These are phyloP conservation scores for Columba livia DNA, from an alignment of 2,113 vertebrate genomes.

Conservation along the genomic window DNA sequence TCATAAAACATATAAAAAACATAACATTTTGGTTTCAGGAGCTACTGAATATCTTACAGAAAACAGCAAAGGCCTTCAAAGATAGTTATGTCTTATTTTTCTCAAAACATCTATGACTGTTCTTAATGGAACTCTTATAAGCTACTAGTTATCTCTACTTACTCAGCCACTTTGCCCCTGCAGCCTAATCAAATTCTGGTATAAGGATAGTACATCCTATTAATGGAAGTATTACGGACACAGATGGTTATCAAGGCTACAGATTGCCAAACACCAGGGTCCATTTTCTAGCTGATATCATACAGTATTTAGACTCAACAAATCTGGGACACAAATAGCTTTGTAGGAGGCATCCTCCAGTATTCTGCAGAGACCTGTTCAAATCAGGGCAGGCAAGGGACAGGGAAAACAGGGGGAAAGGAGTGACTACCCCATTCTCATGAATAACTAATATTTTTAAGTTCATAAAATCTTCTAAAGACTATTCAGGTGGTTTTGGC, in stretches of 20 bases:
- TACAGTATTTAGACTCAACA: slow-evolving; percentile 31
- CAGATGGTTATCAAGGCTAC: slow-evolving; percentile 42
- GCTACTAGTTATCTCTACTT: slow-evolving; percentile 34
- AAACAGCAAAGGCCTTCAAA: slow-evolving; percentile 10
- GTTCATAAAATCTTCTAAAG: background rate
- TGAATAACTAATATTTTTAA: background rate
- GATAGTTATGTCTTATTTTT: slow-evolving; percentile 35
- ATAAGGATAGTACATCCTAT: slow-evolving; percentile 8
- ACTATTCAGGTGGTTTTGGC: background rate
- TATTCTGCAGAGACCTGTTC: background rate
- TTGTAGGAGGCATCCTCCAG: background rate
- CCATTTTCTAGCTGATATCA: slow-evolving; percentile 26
- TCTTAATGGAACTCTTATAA: slow-evolving; percentile 29
- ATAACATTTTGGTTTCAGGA: background rate
- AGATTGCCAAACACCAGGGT: background rate
- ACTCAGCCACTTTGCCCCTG: slow-evolving; percentile 2
- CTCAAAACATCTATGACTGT: background rate
- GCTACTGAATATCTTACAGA: background rate
- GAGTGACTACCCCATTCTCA: background rate
- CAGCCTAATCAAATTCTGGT: slow-evolving; percentile 36
- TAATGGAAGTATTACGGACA: slow-evolving; percentile 49
- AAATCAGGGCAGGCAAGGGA: background rate
- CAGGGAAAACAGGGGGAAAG: background rate
- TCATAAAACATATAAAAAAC: background rate
- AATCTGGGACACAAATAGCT: background rate